Evolutionary conservation across 2,113 vertebrate species (phyloP).

Genomic region (Manacus vitellinus): DNA sequence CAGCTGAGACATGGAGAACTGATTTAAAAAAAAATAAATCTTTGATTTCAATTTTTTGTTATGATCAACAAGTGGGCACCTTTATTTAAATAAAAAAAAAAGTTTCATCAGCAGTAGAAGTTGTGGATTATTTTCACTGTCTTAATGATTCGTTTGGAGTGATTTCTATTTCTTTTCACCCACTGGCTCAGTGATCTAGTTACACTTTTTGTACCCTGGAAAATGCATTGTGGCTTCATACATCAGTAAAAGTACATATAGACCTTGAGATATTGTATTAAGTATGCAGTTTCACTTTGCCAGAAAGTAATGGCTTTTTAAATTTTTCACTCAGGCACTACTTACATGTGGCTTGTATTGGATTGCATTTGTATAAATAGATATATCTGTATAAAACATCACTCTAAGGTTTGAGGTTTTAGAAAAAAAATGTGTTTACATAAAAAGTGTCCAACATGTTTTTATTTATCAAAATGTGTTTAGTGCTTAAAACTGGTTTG

Average conservation of each 20-base stretch:
- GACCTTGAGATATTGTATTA: background rate
- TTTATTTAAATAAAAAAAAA: slow-evolving; percentile 25
- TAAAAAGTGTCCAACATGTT: background rate
- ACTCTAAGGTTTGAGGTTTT: background rate
- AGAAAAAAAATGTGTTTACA: background rate
- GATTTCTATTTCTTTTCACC: background rate
- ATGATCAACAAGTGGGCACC: background rate
- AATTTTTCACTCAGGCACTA: background rate
- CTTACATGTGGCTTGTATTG: background rate
- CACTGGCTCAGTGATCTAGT: background rate
- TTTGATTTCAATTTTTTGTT: background rate
- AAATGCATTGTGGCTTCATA: background rate
- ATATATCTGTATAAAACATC: background rate
- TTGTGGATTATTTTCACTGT: slow-evolving; percentile 11
- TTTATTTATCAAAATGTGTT: background rate
- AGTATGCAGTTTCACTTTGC: background rate
- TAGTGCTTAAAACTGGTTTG: background rate
- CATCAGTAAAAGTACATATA: background rate
- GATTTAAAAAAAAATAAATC: background rate
- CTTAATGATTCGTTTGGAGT: background rate
- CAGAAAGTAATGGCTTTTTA: background rate
- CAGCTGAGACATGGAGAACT: background rate
- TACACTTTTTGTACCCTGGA: background rate
- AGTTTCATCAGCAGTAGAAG: background rate
- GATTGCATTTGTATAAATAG: background rate